Base-by-base conservation (phyloP, 2,888 invertebrate species). In the Cheilosia vulpina region DNA sequence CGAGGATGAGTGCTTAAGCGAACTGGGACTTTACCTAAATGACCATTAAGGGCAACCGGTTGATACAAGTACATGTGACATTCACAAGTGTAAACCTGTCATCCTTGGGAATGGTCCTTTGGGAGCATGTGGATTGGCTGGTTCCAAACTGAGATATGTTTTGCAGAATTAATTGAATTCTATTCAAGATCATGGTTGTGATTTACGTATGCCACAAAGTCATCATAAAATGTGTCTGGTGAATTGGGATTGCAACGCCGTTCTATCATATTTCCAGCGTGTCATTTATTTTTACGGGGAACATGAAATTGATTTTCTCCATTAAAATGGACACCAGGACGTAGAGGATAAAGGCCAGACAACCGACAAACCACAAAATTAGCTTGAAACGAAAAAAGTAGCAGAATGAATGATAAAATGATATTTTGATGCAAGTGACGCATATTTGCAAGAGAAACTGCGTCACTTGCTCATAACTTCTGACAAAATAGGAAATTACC, bases 1-100 rank as follows among this genome's bases (percentile, higher is more conserved):
- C 58, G 45, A 71, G 58, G 58, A 82, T 82, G 76, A 82, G 81
- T 71, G 45, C 53, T 65, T 58, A 71, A 76, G 81, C 65, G 76
- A 71, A 76, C 63, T 63, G 57, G 52, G 45, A 76, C 43, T 76
- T 27, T 41, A 58, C 52, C 58, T n/a, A 65, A 69, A 69, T 76
- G 65, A 65, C 69, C 63, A 76, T 71, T 76, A 76, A 50, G 34
- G 11, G 38, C 43, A 63, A 43, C 65, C 50, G 53, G 65, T 60
- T 76, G 81, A 53, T 63, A 21, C 21, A 2, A 21, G 21, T 2
- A 65, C 41, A 58, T 71, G 58, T 53, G 58, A 72, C 72, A 57
- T 31, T 63, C 63, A 65, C 38, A 76, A 47, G 50, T 58, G 68
- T 63, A 53, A 65, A 57, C 63, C 27, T 27, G 17, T n/a, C 19